Percentiles rank a stretch among this genome's conserved stretches.
Conservation (phyloP, 2,113 vertebrate species). For the Balaeniceps rex region DNA sequence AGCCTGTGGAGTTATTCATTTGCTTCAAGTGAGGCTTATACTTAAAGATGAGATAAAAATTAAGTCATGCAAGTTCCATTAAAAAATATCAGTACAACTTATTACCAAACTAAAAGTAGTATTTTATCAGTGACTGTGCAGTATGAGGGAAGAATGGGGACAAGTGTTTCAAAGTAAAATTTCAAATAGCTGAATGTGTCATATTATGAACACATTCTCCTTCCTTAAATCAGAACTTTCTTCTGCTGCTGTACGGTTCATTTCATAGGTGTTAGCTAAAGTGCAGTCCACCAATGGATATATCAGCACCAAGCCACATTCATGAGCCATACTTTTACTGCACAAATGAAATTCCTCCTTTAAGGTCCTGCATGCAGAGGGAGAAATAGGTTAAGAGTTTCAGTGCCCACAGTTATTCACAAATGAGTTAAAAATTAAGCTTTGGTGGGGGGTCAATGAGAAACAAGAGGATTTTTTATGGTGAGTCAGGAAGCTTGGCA, state of each 20-base stretch:
- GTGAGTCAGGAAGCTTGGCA: background rate
- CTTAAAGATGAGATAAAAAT: background rate
- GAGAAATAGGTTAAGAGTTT: conserved; percentile 8
- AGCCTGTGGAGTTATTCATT: background rate
- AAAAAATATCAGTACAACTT: background rate
- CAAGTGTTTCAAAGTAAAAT: background rate
- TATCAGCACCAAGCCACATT: conserved; percentile 4
- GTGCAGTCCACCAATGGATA: background rate
- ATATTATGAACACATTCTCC: background rate
- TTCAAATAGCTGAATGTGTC: background rate
- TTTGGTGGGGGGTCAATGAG: background rate
- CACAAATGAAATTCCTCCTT: conserved; percentile 14
- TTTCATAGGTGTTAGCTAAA: conserved; percentile 1
- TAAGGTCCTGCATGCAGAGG: background rate
- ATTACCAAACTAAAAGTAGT: background rate
- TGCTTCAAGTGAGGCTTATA: background rate
- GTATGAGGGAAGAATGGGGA: background rate
- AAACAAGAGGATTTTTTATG: background rate
- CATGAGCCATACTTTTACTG: conserved; percentile 18
- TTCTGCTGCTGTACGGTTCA: background rate
- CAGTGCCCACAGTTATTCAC: background rate
- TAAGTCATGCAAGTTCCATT: background rate
- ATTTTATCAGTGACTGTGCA: background rate
- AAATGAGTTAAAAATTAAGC: background rate
- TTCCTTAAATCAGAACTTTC: conserved; percentile 1